phyloP scores from a whole-genome alignment of 2,797 vertebrate genomes.

The Lacerta bilineata region DNA sequence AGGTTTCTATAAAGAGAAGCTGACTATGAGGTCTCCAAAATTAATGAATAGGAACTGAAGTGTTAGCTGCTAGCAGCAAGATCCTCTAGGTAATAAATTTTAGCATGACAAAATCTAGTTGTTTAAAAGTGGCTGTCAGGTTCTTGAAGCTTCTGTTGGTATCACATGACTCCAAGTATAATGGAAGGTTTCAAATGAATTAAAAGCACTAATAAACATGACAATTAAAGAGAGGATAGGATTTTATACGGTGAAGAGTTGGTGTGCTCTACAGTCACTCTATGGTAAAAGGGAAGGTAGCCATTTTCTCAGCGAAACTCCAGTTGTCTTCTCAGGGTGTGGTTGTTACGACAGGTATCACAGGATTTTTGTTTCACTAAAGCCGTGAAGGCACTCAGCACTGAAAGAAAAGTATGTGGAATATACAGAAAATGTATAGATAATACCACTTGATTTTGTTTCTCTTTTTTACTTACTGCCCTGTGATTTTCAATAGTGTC shows the following conservation, averaged over 20 bases:
- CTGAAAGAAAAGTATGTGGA: background rate
- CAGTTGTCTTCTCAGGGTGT: constrained; percentile 1
- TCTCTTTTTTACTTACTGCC: background rate
- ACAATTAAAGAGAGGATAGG: constrained; percentile 26
- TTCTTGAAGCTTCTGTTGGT: constrained; percentile 17
- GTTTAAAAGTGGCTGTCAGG: constrained; percentile 31
- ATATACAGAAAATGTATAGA: background rate
- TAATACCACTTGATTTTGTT: background rate
- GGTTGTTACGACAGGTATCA: background rate
- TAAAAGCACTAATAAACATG: constrained; percentile 26
- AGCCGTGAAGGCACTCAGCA: background rate
- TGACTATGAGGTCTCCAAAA: constrained; percentile 18
- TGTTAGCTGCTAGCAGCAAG: background rate
- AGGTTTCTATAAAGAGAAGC: constrained; percentile 15
- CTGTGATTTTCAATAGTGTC: background rate
- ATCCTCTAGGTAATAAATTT: constrained; percentile 22
- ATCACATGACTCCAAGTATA: constrained; percentile 24
- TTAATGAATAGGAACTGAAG: constrained; percentile 6
- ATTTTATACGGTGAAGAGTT: constrained; percentile 10
- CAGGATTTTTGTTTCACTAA: constrained; percentile 26
- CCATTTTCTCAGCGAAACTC: constrained; percentile 16
- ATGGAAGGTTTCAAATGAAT: constrained; percentile 39
- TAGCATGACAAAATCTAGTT: constrained; percentile 20
- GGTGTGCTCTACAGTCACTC: background rate
- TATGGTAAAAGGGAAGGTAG: background rate